phyloP scores from a whole-genome alignment of 2,113 vertebrate species.

The Lamprotornis superbus region DNA sequence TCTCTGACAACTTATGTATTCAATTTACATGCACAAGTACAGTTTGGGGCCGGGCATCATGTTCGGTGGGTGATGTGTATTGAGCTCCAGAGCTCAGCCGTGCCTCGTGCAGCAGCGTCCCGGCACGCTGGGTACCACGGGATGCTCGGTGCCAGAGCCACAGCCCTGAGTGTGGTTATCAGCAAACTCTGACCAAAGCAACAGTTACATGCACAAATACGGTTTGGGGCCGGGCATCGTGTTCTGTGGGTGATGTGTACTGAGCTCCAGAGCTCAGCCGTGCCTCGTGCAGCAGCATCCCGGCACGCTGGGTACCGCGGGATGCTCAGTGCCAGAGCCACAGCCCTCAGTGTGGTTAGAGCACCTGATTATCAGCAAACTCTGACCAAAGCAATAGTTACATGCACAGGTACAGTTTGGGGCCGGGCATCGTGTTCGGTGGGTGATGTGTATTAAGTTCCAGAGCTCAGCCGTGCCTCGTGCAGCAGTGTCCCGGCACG shows the following conservation, averaged over 20 bases:
- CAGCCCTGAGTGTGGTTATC: neutral
- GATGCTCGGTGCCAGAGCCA: neutral
- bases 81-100: neutral
- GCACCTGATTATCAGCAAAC: neutral
- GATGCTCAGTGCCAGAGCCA: neutral
- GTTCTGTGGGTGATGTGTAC: rapidly evolving
- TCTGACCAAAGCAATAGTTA: neutral
- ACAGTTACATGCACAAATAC: neutral
- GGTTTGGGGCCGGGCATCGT: neutral
- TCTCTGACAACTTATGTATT: neutral
- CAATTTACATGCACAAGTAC: neutral
- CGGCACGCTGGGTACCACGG: rapidly evolving
- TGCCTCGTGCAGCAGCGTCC: neutral
- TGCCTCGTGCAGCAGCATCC: neutral
- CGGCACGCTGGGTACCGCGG: rapidly evolving
- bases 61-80: rapidly evolving
- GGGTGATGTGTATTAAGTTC: rapidly evolving
- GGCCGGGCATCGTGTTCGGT: neutral
- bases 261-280: neutral
- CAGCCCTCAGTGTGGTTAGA: rapidly evolving
- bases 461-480: neutral
- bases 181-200: neutral
- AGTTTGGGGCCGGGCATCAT: neutral
- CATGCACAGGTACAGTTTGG: neutral
- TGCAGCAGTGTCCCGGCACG: rapidly evolving